A percentile compares a stretch with the other conserved stretches of the same genome.
Evolutionary conservation across 1,140 invertebrate genomes (phyloP).

Genomic region (Bombus terrestris): DNA sequence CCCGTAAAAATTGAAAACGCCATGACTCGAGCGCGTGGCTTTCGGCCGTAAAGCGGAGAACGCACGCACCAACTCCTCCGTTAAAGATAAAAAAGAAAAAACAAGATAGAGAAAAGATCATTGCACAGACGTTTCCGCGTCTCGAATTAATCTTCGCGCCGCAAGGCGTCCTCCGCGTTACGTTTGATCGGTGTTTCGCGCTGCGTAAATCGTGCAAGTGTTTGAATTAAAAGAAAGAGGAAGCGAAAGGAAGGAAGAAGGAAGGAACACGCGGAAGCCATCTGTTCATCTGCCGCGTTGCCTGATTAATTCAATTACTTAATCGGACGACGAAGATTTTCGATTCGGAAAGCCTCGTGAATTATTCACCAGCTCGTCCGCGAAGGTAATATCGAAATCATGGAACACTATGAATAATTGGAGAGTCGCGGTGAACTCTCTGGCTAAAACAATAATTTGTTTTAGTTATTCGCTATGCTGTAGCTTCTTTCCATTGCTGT

Average conservation of each 20-base stretch:
- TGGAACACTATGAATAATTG: constrained; percentile 5
- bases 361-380: constrained; percentile 23
- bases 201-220: neutral
- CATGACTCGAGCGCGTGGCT: neutral
- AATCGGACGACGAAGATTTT: constrained; percentile 33
- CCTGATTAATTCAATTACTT: constrained; percentile 28
- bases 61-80: neutral
- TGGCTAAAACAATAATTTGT: neutral
- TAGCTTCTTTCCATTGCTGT: neutral
- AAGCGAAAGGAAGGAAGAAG: too few species aligned
- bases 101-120: neutral
- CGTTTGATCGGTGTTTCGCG: neutral
- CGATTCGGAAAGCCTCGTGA: neutral
- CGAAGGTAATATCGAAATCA: neutral
- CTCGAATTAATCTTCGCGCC: neutral
- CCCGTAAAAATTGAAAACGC: neutral
- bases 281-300: neutral
- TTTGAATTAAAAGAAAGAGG: neutral
- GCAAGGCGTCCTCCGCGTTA: neutral
- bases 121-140: neutral
- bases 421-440: neutral
- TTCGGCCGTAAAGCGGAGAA: neutral
- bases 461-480: neutral
- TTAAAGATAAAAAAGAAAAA: neutral
- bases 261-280: neutral